Conservation (phyloP, 2,888 invertebrate genomes). For the Idaea biselata region DNA sequence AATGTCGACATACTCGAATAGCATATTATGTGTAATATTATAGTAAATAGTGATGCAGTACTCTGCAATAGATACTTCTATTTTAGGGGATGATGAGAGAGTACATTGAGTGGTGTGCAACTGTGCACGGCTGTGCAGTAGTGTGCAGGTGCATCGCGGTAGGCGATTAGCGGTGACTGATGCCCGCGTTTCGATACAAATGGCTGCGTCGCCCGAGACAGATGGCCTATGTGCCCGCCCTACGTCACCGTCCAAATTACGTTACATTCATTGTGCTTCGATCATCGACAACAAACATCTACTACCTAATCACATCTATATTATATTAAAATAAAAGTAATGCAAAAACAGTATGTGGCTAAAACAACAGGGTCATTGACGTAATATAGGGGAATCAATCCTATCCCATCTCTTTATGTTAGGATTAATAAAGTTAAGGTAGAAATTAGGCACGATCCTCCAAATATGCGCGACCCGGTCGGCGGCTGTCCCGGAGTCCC, state of each 20-base stretch:
- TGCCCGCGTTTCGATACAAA: conserved; percentile 62
- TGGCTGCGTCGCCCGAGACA: conserved; percentile 57
- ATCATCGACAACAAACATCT: conserved; percentile 41
- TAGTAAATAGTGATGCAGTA: neutral
- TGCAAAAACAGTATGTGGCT: neutral
- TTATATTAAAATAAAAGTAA: neutral
- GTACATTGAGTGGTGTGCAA: neutral
- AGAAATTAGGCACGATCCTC: conserved; percentile 54
- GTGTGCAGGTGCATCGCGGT: conserved; percentile 58
- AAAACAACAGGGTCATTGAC: neutral
- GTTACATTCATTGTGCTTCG: conserved; percentile 61
- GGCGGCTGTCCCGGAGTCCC: conserved; percentile 15
- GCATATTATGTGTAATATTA: neutral
- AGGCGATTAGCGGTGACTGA: conserved; percentile 68
- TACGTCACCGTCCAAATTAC: conserved; percentile 44
- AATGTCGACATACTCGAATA: neutral
- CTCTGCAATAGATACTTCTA: neutral
- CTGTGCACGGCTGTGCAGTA: conserved; percentile 22
- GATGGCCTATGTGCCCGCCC: conserved; percentile 49
- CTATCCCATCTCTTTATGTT: neutral
- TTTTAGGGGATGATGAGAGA: neutral
- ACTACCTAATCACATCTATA: conserved; percentile 26
- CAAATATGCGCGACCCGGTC: conserved; percentile 61
- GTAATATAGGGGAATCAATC: conserved; percentile 7
- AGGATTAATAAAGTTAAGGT: conserved; percentile 13